These are phyloP conservation scores for Bufo gargarizans DNA, from an alignment of 2,113 vertebrate species.

Conservation along the genomic window DNA sequence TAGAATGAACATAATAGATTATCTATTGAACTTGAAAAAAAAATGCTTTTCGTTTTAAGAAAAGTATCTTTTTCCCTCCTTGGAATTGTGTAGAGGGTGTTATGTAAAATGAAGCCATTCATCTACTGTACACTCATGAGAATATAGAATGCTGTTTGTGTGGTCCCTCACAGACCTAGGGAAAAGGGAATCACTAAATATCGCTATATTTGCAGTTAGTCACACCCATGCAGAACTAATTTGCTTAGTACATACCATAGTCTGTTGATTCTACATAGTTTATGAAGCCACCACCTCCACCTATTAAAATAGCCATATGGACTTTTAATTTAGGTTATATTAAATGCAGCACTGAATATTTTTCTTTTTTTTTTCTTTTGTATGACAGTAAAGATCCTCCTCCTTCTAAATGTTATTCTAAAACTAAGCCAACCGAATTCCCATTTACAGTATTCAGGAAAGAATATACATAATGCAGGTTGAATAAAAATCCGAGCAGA, in stretches of 20 bases:
- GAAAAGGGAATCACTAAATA: conserved; percentile 60
- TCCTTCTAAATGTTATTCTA: conserved; percentile 2
- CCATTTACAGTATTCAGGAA: not conserved
- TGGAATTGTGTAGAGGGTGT: conserved; percentile 74
- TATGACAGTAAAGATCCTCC: not conserved
- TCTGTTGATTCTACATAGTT: conserved; percentile 1
- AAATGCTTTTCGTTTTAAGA: conserved; percentile 77
- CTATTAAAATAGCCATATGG: conserved; percentile 11
- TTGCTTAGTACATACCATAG: not conserved
- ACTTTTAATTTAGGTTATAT: conserved; percentile 18
- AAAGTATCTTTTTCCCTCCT: conserved; percentile 77
- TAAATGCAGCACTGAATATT: conserved; percentile 39
- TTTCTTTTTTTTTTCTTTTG: not conserved
- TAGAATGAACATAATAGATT: conserved; percentile 68
- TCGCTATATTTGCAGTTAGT: not conserved
- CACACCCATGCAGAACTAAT: not conserved
- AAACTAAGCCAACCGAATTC: conserved; percentile 24
- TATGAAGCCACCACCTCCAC: conserved; percentile 13
- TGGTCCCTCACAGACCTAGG: conserved; percentile 53
- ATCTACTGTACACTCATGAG: conserved; percentile 60
- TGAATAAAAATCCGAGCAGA: not conserved
- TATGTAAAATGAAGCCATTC: conserved; percentile 60
- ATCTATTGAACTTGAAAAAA: conserved; percentile 75
- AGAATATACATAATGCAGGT: conserved; percentile 1
- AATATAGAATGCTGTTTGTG: conserved; percentile 64